These are phyloP conservation scores for Andrena marginata DNA, from an alignment of 2,888 invertebrate genomes.

Conservation along the genomic window DNA sequence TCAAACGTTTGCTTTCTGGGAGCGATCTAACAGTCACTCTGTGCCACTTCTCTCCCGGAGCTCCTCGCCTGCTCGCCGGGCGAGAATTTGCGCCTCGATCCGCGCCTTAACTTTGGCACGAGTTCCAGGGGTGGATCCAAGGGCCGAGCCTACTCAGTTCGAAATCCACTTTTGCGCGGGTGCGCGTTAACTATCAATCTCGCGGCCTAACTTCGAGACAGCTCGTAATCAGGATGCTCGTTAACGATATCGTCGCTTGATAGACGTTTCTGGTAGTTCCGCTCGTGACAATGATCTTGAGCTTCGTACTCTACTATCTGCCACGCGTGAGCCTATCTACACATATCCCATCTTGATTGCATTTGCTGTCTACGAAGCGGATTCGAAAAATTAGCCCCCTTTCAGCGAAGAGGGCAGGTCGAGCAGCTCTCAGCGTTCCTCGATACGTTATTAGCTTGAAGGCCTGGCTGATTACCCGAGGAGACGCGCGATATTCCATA, in stretches of 20 bases:
- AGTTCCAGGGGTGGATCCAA: background rate
- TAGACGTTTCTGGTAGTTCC: slow-evolving; percentile 20
- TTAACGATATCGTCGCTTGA: slow-evolving; percentile 28
- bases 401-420: slow-evolving; percentile 1
- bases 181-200: slow-evolving; percentile 13
- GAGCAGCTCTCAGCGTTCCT: background rate
- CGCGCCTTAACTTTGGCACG: background rate
- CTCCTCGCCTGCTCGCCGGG: background rate
- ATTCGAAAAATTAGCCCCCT: background rate
- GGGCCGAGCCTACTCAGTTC: background rate
- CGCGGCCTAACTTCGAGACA: slow-evolving; percentile 3
- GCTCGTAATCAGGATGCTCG: slow-evolving; percentile 19
- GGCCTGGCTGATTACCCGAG: slow-evolving; percentile 3
- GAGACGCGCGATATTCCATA: background rate
- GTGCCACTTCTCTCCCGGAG: background rate
- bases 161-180: slow-evolving; percentile 10
- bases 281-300: background rate
- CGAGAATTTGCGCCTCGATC: background rate
- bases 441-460: background rate
- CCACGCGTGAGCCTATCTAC: background rate
- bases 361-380: background rate
- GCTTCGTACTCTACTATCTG: background rate
- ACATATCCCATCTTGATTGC: too few species aligned
- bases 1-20: background rate
- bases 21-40: background rate